phyloP scores from a whole-genome alignment of 2,113 vertebrate genomes.

The Tamias sibiricus region DNA sequence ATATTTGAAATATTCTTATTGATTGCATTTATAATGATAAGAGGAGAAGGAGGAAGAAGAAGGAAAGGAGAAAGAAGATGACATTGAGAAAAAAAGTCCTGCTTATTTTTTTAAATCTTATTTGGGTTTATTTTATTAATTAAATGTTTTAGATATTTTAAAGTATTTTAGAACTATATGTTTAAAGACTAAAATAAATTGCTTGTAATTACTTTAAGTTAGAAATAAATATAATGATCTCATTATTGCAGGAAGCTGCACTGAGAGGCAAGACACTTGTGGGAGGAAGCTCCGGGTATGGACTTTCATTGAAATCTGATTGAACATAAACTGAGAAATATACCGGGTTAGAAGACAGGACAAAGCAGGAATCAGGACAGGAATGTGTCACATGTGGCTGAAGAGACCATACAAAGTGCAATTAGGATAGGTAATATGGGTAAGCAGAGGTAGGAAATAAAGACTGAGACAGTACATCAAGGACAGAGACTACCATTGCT shows the following conservation, averaged over 20 bases:
- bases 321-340: background rate
- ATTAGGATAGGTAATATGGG: background rate
- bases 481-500: background rate
- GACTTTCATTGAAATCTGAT: background rate
- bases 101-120: background rate
- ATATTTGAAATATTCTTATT: background rate
- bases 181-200: background rate
- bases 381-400: background rate
- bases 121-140: background rate
- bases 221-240: background rate
- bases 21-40: background rate
- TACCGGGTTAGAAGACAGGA: background rate
- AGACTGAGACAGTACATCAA: background rate
- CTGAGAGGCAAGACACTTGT: background rate
- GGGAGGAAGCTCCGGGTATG: background rate
- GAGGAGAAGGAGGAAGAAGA: background rate
- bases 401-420: background rate
- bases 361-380: background rate
- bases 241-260: background rate
- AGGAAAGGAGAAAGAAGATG: background rate
- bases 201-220: background rate
- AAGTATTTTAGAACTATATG: background rate
- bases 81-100: background rate
- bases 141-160: background rate
- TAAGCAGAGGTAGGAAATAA: background rate